Evolutionary conservation across 2,113 vertebrate genomes (phyloP).

Genomic region (Turdus rufiventris): DNA sequence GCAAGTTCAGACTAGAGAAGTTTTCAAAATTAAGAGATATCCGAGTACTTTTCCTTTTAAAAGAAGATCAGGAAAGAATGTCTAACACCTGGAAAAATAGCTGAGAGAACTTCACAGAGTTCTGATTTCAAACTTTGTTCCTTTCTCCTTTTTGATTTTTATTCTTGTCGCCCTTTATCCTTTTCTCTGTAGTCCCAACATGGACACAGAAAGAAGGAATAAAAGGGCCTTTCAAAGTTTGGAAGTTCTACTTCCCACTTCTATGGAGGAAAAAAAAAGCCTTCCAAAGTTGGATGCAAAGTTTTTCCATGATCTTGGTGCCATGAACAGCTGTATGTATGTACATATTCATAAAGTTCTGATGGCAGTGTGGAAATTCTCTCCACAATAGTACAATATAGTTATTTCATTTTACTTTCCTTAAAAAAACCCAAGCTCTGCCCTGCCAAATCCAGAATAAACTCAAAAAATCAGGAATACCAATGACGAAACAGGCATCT

Average conservation of each 20-base stretch:
- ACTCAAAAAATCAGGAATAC: background rate
- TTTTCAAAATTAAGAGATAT: background rate
- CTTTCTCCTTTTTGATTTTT: accelerated
- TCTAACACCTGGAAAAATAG: background rate
- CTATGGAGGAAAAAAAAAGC: background rate
- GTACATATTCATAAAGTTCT: background rate
- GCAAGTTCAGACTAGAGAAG: background rate
- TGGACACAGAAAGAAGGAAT: background rate
- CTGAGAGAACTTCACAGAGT: background rate
- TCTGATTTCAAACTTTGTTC: background rate
- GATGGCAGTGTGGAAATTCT: background rate
- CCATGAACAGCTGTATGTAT: background rate
- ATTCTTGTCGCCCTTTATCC: background rate
- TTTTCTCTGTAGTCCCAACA: background rate
- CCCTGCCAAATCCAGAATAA: background rate
- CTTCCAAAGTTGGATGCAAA: background rate
- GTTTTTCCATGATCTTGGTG: background rate
- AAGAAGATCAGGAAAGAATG: background rate
- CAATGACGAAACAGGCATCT: background rate
- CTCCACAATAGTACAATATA: background rate
- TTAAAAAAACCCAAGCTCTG: accelerated
- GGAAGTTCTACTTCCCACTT: background rate
- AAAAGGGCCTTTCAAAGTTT: background rate
- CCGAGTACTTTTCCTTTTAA: background rate
- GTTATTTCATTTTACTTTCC: background rate